A percentile compares a stretch with the other conserved stretches of the same genome.
Evolutionary conservation across 1,140 invertebrate species (phyloP).

Genomic region (Bombus affinis): DNA sequence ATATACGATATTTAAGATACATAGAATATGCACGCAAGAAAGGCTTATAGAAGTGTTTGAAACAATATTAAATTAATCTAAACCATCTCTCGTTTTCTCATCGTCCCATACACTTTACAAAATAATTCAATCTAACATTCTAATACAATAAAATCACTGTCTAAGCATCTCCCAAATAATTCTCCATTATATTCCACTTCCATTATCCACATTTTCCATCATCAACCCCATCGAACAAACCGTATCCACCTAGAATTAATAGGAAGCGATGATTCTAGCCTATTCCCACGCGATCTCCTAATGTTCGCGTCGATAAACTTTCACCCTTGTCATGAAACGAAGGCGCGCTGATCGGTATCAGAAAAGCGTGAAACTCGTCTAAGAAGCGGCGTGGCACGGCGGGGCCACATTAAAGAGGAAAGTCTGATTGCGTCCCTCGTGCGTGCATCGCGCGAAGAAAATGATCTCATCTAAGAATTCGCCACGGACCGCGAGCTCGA

Average conservation of each 20-base stretch:
- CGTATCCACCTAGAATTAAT: neutral
- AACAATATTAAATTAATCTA: no score
- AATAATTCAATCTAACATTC: no score
- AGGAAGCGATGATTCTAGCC: neutral
- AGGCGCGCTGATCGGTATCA: neutral
- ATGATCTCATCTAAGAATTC: slow-evolving; percentile 52
- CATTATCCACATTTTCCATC: no score
- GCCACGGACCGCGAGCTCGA: slow-evolving; percentile 6
- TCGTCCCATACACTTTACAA: no score
- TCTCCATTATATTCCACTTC: no score
- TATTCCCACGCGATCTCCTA: neutral
- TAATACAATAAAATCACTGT: no score
- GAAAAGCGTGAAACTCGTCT: slow-evolving; percentile 23
- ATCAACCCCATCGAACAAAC: no score
- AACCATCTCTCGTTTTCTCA: no score
- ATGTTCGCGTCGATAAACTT: neutral
- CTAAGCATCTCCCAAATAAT: no score
- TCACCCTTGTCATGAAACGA: neutral
- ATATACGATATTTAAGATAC: no score
- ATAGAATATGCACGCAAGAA: no score
- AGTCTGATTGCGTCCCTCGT: slow-evolving; percentile 35
- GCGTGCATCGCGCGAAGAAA: slow-evolving; percentile 28
- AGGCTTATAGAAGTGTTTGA: no score
- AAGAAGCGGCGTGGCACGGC: neutral
- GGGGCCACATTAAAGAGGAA: slow-evolving; percentile 26